Base-by-base conservation (phyloP, 2,113 vertebrate genomes). In the Collichthys lucidus region DNA sequence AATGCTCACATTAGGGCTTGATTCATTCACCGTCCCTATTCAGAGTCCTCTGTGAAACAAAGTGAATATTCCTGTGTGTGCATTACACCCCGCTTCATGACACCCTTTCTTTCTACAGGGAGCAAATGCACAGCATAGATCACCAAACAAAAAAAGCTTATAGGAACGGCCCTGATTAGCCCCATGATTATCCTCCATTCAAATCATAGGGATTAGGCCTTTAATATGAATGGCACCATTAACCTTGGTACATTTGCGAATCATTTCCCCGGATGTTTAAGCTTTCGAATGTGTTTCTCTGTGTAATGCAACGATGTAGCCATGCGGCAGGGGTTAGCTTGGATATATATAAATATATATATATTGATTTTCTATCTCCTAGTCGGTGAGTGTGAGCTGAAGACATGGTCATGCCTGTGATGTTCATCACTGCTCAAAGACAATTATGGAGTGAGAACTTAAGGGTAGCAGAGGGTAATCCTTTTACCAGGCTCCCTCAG, bases 361-460 rank as follows among this genome's bases (percentile, higher is more conserved):
- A 9, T 40, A 91, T 91, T 64, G 88, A 90, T 92, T 92, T 90
- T 90, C 70, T 74, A 91, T 89, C 86, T 87, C 71, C 68, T 57
- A 44, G 86, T 31, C 20, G 15, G 52, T 31, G 50, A 86, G 85
- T 79, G 85, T 80, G 69, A 82, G 85, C 81, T 82, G 86, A 83
- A 85, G 89, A 90, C 90, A 88, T 82, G 78, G 80, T 69, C 83
- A 56, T 77, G 80, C 55, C 68, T 82, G 71, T 86, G 85, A 89
- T 93, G 90, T 93, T 93, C 90, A 93, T 93, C 86, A 82, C 89
- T 79, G 85, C 88, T 92, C 91, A 93, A 93, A 93, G 90, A 93
- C 92, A 94, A 94, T 95, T 92, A 94, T 87, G 75, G 78, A 92
- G 89, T 90, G 88, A 88, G 89, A 93, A 90, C 69, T 83, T 89